Base-by-base conservation (phyloP, 1,140 invertebrate species). In the Halictus rubicundus region DNA sequence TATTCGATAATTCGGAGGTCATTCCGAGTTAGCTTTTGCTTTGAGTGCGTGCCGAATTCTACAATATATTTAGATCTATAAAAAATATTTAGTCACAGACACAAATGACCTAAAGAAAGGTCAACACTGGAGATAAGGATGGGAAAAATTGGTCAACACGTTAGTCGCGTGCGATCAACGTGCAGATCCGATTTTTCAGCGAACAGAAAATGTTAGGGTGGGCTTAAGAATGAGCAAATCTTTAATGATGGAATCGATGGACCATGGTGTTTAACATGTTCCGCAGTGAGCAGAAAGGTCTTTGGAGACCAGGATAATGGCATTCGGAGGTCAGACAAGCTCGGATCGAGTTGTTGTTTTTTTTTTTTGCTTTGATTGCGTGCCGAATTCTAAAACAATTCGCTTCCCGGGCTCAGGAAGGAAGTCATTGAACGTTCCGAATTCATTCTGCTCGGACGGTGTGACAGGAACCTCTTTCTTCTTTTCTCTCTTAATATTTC, bases 401-500 rank as follows among this genome's bases (percentile, higher is more conserved):
- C 25, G 37, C n/a, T n/a, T 57, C n/a, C 54, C 6, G 54, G 19
- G 54, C 46, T 57, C 37, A 42, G 37, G 23, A 46, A 57, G 14
- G 70, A 59, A 64, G 74, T 80, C 78, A 68, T 46, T 68, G 70
- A 74, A 74, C 78, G 65, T 49, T 52, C 42, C 21, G 23, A 52
- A 52, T 52, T 16, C 46, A 52, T 52, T 52, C 65, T 65, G 64
- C 37, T 21, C 14, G 64, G 66, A 64, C 52, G 42, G 12, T 69
- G 60, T 23, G 68, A 52, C 59, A 64, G 39, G 25, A 68, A 32
- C 12, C 23, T 37, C 49, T 63, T 23, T 52, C 37, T 63, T 32
- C 25, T 32, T 75, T 80, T 27, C 52, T 79, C n/a, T 32, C 52
- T 75, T 74, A 46, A 66, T 80, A 75, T 73, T 75, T 68, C 64